Conservation (phyloP, 2,113 vertebrate species). For the Uria lomvia region DNA sequence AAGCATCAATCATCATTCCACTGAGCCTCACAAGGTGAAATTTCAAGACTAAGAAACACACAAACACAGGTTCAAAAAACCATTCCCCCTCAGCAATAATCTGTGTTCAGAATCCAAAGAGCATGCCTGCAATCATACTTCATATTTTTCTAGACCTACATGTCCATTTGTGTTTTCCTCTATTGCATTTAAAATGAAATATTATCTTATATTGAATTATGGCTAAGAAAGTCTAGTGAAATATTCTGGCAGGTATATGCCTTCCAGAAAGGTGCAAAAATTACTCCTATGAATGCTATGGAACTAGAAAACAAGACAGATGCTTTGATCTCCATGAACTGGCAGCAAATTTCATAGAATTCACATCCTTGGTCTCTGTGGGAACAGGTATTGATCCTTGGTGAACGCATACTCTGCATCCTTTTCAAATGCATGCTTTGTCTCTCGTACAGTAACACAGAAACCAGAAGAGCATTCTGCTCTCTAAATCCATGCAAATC, state of each 20-base stretch:
- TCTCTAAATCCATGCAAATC: background rate
- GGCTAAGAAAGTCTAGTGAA: conserved; percentile 3
- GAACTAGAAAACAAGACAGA: background rate
- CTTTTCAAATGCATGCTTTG: background rate
- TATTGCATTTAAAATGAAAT: conserved; percentile 57
- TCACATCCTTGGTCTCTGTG: background rate
- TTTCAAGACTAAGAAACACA: conserved; percentile 56
- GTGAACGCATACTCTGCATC: background rate
- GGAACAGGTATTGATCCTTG: background rate
- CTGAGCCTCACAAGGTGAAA: background rate
- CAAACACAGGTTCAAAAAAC: conserved; percentile 16
- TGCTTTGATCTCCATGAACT: background rate
- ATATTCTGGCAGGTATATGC: background rate
- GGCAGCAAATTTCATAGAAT: background rate
- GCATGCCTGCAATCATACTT: background rate
- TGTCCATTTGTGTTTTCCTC: conserved; percentile 62
- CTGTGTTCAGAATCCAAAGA: conserved; percentile 48
- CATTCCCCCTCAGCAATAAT: background rate
- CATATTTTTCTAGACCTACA: conserved; percentile 47
- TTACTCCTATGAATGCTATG: background rate
- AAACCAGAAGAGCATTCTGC: background rate
- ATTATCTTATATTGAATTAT: conserved; percentile 19
- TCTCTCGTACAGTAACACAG: background rate
- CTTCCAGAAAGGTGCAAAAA: background rate
- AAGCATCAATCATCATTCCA: conserved; percentile 39